These are phyloP conservation scores for Eucriotettix oculatus DNA, from an alignment of 2,888 invertebrate species.

Conservation along the genomic window DNA sequence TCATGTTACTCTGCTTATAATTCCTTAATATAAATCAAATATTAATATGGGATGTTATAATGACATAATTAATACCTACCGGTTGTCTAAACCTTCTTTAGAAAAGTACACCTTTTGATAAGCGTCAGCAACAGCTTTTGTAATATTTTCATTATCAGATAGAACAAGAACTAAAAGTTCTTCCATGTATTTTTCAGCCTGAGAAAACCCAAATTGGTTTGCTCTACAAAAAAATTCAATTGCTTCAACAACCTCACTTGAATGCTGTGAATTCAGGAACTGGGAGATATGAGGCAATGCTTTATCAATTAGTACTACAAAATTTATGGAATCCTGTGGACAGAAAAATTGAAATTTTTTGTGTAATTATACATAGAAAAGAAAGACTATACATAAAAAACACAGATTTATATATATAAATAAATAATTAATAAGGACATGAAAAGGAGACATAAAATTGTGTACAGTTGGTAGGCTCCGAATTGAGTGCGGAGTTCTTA, in stretches of 20 bases:
- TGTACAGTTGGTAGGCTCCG: neutral
- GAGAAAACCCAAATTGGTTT: neutral
- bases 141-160: neutral
- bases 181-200: neutral
- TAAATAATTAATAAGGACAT: neutral
- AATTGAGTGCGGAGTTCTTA: too few species aligned
- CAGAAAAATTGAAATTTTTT: neutral
- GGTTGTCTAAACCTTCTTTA: too few species aligned
- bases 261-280: neutral
- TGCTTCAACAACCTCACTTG: neutral
- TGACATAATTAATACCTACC: too few species aligned
- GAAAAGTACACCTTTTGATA: neutral
- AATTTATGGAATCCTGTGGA: neutral
- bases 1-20: too few species aligned
- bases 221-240: neutral
- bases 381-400: neutral
- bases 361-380: neutral
- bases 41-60: too few species aligned
- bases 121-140: neutral
- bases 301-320: neutral
- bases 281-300: neutral
- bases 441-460: neutral
- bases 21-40: too few species aligned
- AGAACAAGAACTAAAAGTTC: neutral
- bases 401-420: neutral